Conservation (phyloP, 2,797 vertebrate species). For the Aratinga solstitialis region DNA sequence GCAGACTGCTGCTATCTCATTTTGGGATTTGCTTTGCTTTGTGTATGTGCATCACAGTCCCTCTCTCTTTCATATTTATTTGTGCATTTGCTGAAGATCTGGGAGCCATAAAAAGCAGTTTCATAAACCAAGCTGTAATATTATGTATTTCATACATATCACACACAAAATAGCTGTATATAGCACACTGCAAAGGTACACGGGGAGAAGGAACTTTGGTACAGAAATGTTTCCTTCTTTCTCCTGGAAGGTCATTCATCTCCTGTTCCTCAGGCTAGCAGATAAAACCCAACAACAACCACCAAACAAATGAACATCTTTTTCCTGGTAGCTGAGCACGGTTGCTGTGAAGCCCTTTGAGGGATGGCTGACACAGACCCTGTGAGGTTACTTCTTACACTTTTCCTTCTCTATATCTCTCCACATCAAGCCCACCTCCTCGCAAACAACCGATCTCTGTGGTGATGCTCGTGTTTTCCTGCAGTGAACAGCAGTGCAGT, state of each 20-base stretch:
- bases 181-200: neutral
- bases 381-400: neutral
- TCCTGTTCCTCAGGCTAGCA: neutral
- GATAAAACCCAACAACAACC: neutral
- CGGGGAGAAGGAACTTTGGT: neutral
- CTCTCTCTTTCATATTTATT: neutral
- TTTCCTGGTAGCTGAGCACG: neutral
- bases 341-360: neutral
- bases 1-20: constrained; percentile 17
- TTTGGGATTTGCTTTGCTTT: neutral
- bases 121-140: neutral
- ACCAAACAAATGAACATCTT: neutral
- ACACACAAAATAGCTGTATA: neutral
- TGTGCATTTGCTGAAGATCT: neutral
- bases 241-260: neutral
- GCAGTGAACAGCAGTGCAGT: neutral
- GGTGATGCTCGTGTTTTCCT: neutral
- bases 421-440: neutral
- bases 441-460: rapidly evolving
- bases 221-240: neutral
- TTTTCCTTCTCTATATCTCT: neutral
- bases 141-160: neutral
- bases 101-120: constrained; percentile 19
- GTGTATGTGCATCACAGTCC: neutral
- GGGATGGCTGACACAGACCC: neutral